Percentiles rank a stretch among this genome's conserved stretches.
These are phyloP conservation scores for Misgurnus anguillicaudatus DNA, from an alignment of 2,113 vertebrate genomes.

Conservation along the genomic window DNA sequence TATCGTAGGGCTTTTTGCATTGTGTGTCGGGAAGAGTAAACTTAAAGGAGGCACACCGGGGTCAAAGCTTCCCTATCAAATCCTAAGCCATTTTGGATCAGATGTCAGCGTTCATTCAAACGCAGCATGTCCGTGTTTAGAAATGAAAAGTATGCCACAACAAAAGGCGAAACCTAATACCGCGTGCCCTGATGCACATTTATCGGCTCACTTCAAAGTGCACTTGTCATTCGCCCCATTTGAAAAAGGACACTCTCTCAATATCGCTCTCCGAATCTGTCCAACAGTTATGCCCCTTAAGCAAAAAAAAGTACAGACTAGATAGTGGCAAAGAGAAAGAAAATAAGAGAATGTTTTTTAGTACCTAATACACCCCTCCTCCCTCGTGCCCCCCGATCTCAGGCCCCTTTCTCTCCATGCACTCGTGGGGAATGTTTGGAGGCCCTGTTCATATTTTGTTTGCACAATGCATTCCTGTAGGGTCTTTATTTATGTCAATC, in stretches of 20 bases:
- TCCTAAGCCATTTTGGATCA: conserved; percentile 69
- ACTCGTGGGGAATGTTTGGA: conserved; percentile 75
- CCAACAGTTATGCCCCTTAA: background rate
- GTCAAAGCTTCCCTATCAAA: conserved; percentile 75
- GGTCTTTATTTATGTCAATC: conserved; percentile 83
- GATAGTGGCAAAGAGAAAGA: conserved; percentile 56
- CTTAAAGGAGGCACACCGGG: conserved; percentile 57
- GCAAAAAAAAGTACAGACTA: conserved; percentile 51
- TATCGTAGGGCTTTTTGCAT: conserved; percentile 20
- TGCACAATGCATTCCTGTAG: conserved; percentile 81
- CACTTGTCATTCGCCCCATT: conserved; percentile 48
- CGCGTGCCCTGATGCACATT: conserved; percentile 58
- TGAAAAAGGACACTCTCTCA: conserved; percentile 29
- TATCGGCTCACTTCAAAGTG: conserved; percentile 60
- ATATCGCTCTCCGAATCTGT: conserved; percentile 30
- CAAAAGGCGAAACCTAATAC: conserved; percentile 68
- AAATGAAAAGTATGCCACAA: conserved; percentile 69
- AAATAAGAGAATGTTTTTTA: conserved; percentile 47
- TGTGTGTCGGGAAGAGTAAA: conserved; percentile 35
- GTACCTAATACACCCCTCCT: conserved; percentile 7
- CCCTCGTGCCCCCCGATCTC: conserved; percentile 42
- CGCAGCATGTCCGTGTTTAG: conserved; percentile 66
- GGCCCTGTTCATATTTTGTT: conserved; percentile 81
- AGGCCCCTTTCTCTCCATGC: conserved; percentile 44
- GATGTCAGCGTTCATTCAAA: conserved; percentile 67